Percentiles rank a stretch among this genome's conserved stretches.
Conservation (phyloP, 2,888 invertebrate species). For the Lysandra coridon region DNA sequence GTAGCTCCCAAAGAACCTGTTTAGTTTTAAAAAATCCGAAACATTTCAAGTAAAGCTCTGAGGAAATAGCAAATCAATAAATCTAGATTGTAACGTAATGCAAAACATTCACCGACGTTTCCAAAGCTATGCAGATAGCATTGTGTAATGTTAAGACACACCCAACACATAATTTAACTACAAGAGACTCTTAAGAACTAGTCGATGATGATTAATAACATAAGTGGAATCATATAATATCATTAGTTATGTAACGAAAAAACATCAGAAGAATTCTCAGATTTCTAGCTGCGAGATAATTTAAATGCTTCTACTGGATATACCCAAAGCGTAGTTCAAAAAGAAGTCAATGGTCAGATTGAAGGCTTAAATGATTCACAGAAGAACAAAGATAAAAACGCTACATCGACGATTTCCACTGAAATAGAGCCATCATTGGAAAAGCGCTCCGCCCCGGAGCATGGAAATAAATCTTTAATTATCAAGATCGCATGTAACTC, state of each 20-base stretch:
- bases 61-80: background rate
- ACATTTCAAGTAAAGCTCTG: background rate
- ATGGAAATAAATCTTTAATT: slow-evolving; percentile 49
- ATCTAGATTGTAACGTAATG: slow-evolving; percentile 3
- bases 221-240: background rate
- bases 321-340: background rate
- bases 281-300: background rate
- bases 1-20: background rate
- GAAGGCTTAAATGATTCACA: background rate
- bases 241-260: background rate
- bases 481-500: slow-evolving; percentile 48
- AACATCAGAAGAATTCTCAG: background rate
- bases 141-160: slow-evolving; percentile 5
- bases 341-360: background rate
- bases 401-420: slow-evolving; percentile 36
- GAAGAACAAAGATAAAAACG: background rate
- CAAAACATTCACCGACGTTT: background rate
- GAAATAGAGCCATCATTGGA: slow-evolving; percentile 42
- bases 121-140: background rate
- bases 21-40: background rate
- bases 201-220: background rate
- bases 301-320: background rate
- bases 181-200: background rate
- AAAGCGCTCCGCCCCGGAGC: slow-evolving; percentile 39
- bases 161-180: background rate